phyloP scores from a whole-genome alignment of 2,113 vertebrate genomes.

The Phylloscopus trochilus region DNA sequence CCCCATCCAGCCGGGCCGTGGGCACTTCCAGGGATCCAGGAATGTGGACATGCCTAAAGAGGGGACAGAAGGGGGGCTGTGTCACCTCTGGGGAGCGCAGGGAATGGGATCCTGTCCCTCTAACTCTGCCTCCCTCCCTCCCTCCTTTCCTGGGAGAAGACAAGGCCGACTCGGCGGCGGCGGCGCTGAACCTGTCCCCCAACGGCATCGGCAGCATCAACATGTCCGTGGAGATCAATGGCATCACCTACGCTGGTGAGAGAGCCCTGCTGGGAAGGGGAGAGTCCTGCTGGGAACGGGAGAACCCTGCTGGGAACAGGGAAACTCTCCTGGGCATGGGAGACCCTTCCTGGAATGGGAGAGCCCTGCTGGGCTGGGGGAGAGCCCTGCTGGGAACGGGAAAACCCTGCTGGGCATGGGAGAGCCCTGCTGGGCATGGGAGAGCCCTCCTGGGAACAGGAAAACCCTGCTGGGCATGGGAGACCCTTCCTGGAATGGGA shows the following conservation, averaged over 20 bases:
- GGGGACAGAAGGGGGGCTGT: too few relatives aligned
- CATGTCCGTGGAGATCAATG: constrained; percentile 85
- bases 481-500: too few relatives aligned
- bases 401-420: fast-evolving
- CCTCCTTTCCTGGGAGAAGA: constrained; percentile 64
- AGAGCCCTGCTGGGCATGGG: too few relatives aligned
- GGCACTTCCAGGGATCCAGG: neutral
- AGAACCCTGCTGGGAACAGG: neutral
- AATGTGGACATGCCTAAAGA: fast-evolving
- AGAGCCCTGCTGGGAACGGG: neutral
- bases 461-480: neutral
- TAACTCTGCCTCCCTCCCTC: neutral
- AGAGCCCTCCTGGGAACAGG: neutral
- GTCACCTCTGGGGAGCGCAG: neutral
- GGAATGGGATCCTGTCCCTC: fast-evolving
- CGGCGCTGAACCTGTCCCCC: constrained; percentile 69
- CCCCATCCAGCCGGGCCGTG: fast-evolving
- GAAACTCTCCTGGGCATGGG: neutral
- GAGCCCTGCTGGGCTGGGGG: neutral
- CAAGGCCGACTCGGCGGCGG: constrained; percentile 56
- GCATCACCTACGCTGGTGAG: constrained; percentile 81
- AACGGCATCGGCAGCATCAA: constrained; percentile 79
- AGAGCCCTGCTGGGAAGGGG: neutral
- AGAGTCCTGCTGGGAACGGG: fast-evolving
- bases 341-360: neutral